Evolutionary conservation across 1,140 invertebrate genomes (phyloP), one percentile per base, ranked within the genome.

Genomic region (Drosophila sechellia): DNA sequence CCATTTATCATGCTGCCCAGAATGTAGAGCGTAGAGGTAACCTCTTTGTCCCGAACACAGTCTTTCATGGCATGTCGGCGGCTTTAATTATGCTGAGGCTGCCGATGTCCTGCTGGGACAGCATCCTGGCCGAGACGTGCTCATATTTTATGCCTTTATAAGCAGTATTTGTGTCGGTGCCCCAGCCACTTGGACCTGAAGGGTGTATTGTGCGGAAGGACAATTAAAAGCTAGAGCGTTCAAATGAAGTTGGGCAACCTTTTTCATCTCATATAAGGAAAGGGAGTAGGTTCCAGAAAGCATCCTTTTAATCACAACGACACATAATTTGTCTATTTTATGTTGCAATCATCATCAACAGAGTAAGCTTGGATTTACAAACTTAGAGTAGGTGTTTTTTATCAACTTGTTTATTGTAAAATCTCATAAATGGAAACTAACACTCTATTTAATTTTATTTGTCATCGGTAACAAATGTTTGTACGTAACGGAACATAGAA

Each of bases 141-240:
- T 76, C 78, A 75, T 81, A 81, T 81, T 86, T 85, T 65, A 85
- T 86, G 73, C 66, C 59, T 49, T 34, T 52, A 50, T 71, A 59
- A 45, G 69, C 73, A 48, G 39, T 69, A 22, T 22, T 35, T 15
- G n/a, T 64, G 39, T 22, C 27, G 34, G 27, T 12, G 4, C 20
- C 58, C 50, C 50, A 31, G 27, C 25, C 49, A 27, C 25, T 11
- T 25, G 2, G 42, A 12, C 22, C 13, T 15, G 8, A 27, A 39
- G 58, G 52, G 13, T 58, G 15, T 52, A 13, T 55, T 60, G 22
- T 40, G 11, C 31, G 15, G 49, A 10, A 11, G 27, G 15, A 61
- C 58, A 61, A 61, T 31, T 60, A 60, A 60, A 40, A 57, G 35
- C 35, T 61, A 61, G 35, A 31, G 25, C 37, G 13, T 27, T 5